Evolutionary conservation across 2,797 vertebrate genomes (phyloP).

Genomic region (Sandelia bainsii): DNA sequence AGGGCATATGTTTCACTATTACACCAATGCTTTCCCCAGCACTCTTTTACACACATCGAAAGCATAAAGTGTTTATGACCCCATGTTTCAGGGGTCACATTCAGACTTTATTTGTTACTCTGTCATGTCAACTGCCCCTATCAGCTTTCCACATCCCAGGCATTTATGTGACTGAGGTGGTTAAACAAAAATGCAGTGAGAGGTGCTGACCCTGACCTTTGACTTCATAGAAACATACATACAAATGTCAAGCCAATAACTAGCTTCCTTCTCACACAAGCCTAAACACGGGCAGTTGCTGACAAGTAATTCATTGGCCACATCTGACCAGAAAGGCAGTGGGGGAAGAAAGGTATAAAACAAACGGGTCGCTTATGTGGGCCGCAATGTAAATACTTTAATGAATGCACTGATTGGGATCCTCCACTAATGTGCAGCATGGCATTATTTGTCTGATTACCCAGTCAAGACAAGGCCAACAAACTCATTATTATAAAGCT

Average conservation of each 20-base stretch:
- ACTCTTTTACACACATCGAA: slow-evolving; percentile 49
- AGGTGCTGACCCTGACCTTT: slow-evolving; percentile 77
- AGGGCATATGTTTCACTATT: slow-evolving; percentile 48
- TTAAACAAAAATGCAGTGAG: slow-evolving; percentile 79
- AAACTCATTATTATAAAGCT: slow-evolving; percentile 30
- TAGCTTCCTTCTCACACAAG: slow-evolving; percentile 74
- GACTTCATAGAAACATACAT: slow-evolving; percentile 69
- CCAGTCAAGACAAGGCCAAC: slow-evolving; percentile 1
- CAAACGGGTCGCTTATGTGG: slow-evolving; percentile 27
- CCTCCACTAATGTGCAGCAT: background rate
- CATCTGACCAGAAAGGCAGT: slow-evolving; percentile 32
- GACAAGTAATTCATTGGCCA: slow-evolving; percentile 65
- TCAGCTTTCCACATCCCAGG: slow-evolving; percentile 71
- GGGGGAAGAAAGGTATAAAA: slow-evolving; percentile 28
- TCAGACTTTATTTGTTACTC: slow-evolving; percentile 74
- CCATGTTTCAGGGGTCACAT: slow-evolving; percentile 68
- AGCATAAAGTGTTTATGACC: slow-evolving; percentile 80
- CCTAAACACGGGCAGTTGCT: slow-evolving; percentile 67
- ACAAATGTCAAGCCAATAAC: slow-evolving; percentile 81
- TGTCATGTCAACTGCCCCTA: slow-evolving; percentile 76
- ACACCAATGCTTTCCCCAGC: slow-evolving; percentile 42
- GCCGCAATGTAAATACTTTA: slow-evolving; percentile 38
- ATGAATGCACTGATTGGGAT: slow-evolving; percentile 38
- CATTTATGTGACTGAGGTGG: slow-evolving; percentile 74
- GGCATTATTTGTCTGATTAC: slow-evolving; percentile 16